phyloP scores from a whole-genome alignment of 2,888 invertebrate genomes.

The Alviniconcha strummeri region DNA sequence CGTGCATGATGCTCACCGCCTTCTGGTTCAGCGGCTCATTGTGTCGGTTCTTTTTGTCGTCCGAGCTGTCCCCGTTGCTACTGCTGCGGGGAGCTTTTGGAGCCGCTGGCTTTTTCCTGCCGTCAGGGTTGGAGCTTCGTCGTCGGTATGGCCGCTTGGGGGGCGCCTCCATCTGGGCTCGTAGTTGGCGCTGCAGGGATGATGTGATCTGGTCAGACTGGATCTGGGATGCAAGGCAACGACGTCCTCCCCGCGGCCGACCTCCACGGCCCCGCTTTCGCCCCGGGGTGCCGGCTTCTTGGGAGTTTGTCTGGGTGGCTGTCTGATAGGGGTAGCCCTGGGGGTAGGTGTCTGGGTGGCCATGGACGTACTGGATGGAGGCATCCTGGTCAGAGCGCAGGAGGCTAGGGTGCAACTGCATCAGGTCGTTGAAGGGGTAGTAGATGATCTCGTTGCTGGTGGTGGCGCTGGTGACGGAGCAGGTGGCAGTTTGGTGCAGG shows the following conservation, averaged over 20 bases:
- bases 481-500: slow-evolving; percentile 9
- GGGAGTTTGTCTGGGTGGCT: neutral
- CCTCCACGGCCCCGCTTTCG: neutral
- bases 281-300: neutral
- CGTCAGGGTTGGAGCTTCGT: neutral
- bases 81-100: neutral
- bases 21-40: slow-evolving; percentile 63
- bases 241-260: neutral
- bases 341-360: slow-evolving; percentile 16
- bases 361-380: slow-evolving; percentile 26
- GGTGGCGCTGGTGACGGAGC: neutral
- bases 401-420: slow-evolving; percentile 30
- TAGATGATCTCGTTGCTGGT: slow-evolving; percentile 17
- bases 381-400: slow-evolving; percentile 1
- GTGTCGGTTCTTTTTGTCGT: slow-evolving; percentile 49
- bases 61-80: neutral
- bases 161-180: neutral
- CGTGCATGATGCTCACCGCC: slow-evolving; percentile 58
- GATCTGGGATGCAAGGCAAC: slow-evolving; percentile 19
- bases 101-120: neutral
- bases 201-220: slow-evolving; percentile 46
- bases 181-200: slow-evolving; percentile 23
- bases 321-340: slow-evolving; percentile 2
- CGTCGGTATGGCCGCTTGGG: slow-evolving; percentile 16
- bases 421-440: slow-evolving; percentile 32